Percentiles rank a stretch among this genome's conserved stretches.
phyloP scores from a whole-genome alignment of 1,140 invertebrate species.

The Drosophila mauritiana region DNA sequence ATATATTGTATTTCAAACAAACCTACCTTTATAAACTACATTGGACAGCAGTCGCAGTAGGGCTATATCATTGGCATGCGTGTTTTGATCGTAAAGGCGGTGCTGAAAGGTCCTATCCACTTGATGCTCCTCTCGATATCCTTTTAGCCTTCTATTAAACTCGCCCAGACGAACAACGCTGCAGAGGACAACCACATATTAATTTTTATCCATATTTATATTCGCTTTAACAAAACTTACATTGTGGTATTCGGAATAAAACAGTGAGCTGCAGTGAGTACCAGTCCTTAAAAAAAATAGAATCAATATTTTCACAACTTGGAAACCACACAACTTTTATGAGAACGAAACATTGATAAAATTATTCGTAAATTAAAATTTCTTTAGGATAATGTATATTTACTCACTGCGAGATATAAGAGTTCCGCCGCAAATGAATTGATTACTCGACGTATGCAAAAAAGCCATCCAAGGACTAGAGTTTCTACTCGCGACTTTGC shows the following conservation, averaged over 20 bases:
- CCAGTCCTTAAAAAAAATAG: background rate
- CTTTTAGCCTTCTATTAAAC: background rate
- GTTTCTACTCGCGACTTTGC: background rate
- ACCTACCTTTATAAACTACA: constrained; percentile 1
- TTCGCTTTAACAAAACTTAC: constrained; percentile 1
- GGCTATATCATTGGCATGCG: constrained; percentile 9
- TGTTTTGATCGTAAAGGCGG: background rate
- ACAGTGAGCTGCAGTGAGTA: constrained; percentile 9
- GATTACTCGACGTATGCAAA: background rate
- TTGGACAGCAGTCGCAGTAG: background rate
- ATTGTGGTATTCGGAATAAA: background rate
- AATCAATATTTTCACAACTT: no score
- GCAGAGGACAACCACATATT: background rate
- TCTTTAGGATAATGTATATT: background rate
- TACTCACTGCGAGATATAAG: constrained; percentile 2
- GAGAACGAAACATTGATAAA: no score
- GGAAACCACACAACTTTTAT: no score
- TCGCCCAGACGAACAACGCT: constrained; percentile 1
- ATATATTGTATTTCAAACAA: no score
- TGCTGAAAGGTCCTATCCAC: background rate
- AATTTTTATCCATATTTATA: no score
- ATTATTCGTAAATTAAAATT: no score
- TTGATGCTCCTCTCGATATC: background rate
- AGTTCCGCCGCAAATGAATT: constrained; percentile 11
- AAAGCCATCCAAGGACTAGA: constrained; percentile 20